These are phyloP conservation scores for Mixornis gularis DNA, from an alignment of 2,113 vertebrate species.

Conservation along the genomic window DNA sequence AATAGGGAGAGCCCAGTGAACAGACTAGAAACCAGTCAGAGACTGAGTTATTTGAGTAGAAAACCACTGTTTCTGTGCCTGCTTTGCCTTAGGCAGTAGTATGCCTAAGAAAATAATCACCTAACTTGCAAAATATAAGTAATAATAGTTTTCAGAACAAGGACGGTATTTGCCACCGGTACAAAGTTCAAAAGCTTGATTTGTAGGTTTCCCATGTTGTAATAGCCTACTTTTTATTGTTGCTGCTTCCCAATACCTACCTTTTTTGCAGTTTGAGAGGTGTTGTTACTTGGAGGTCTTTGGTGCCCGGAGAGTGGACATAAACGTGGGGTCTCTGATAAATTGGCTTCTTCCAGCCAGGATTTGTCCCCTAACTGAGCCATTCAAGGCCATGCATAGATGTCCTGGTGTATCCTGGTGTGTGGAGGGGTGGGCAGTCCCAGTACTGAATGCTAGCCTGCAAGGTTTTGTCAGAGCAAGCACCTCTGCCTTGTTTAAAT, in stretches of 20 bases:
- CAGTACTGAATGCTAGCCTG: accelerated
- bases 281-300: background rate
- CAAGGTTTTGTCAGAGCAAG: background rate
- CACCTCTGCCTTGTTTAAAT: background rate
- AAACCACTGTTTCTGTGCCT: background rate
- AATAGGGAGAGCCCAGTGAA: background rate
- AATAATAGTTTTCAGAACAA: background rate
- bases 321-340: background rate
- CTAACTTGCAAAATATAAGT: background rate
- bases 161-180: background rate
- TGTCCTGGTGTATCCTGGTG: background rate
- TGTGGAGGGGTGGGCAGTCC: background rate
- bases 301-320: accelerated
- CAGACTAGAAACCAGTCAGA: background rate
- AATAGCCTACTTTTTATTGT: background rate
- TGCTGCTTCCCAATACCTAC: background rate
- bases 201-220: background rate
- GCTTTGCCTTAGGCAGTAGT: background rate
- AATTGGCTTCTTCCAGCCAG: background rate
- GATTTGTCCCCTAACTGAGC: background rate
- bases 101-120: background rate
- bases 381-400: background rate
- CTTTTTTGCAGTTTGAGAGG: background rate
- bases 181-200: background rate
- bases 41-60: background rate